These are phyloP conservation scores for Nebria brevicollis DNA, from an alignment of 2,888 invertebrate species.

Conservation along the genomic window DNA sequence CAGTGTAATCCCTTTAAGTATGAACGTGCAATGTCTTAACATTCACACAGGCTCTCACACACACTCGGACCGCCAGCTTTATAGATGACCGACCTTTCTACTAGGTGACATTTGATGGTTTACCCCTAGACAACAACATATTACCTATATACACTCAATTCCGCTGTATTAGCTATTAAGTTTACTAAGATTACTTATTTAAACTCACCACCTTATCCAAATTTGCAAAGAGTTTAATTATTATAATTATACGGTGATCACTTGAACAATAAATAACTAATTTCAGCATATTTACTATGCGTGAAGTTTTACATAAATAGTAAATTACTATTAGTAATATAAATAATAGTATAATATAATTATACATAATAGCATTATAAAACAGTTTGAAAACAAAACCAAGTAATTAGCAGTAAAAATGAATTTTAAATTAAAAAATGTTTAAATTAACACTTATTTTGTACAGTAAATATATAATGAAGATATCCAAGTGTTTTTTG, in stretches of 20 bases:
- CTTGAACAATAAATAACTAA: no score
- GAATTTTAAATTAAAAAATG: no score
- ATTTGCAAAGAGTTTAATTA: no score
- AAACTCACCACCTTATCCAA: no score
- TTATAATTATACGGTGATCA: no score
- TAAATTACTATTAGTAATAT: no score
- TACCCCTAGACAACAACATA: slow-evolving; percentile 1
- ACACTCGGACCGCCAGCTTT: not conserved
- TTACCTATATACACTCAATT: not conserved
- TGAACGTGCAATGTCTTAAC: slow-evolving; percentile 28
- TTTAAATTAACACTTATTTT: not conserved
- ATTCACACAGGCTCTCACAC: slow-evolving; percentile 9
- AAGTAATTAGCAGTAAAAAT: no score
- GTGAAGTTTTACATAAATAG: no score
- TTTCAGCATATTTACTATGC: no score
- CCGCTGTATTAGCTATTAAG: not conserved
- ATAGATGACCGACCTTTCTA: slow-evolving; percentile 20
- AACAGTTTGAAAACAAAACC: no score
- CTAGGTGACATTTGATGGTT: slow-evolving; percentile 16
- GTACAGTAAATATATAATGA: not conserved
- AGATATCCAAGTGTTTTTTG: not conserved
- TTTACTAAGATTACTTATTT: not conserved
- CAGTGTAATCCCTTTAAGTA: slow-evolving; percentile 35
- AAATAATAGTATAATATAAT: no score
- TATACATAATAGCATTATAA: no score